These are phyloP conservation scores for Stichopus chloronotus DNA, from an alignment of 35 echinoderm and acorn worm genomes.

Conservation along the genomic window DNA sequence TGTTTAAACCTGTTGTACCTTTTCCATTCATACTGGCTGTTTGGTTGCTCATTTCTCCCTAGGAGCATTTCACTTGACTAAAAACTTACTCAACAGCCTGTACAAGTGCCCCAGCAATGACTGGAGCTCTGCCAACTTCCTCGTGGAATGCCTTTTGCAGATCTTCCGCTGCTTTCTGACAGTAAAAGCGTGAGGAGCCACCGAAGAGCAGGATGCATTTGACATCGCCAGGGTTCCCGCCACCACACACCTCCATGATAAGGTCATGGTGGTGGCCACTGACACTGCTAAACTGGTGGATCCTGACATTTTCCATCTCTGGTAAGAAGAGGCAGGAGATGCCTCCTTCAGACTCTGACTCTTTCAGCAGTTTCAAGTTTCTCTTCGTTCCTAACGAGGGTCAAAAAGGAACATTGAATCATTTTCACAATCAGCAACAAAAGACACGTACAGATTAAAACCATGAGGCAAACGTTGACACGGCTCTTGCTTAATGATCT, in stretches of 20 bases:
- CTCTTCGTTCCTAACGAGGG: conserved; percentile 15
- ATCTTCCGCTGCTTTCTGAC: background rate
- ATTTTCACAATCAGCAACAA: background rate
- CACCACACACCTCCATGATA: conserved; percentile 4
- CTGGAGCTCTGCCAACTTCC: conserved; percentile 31
- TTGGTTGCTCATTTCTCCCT: background rate
- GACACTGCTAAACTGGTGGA: background rate
- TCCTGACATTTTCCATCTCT: conserved; percentile 42
- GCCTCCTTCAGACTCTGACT: conserved; percentile 37
- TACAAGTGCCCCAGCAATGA: conserved; percentile 76
- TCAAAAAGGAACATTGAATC: background rate
- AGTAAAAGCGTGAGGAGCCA: background rate
- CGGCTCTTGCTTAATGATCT: background rate
- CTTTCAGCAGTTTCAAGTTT: conserved; percentile 9
- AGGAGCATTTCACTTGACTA: background rate
- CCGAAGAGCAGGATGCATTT: conserved; percentile 77
- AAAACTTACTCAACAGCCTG: background rate
- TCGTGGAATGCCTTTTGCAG: conserved; percentile 65
- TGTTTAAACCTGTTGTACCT: no score
- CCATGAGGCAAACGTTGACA: background rate
- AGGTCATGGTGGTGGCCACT: background rate
- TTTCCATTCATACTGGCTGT: no score
- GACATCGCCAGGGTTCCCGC: conserved; percentile 14
- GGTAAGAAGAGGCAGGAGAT: conserved; percentile 38
- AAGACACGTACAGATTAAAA: background rate